Evolutionary conservation across 2,797 vertebrate genomes (phyloP).

Genomic region (Neosilurus mollespiculum): DNA sequence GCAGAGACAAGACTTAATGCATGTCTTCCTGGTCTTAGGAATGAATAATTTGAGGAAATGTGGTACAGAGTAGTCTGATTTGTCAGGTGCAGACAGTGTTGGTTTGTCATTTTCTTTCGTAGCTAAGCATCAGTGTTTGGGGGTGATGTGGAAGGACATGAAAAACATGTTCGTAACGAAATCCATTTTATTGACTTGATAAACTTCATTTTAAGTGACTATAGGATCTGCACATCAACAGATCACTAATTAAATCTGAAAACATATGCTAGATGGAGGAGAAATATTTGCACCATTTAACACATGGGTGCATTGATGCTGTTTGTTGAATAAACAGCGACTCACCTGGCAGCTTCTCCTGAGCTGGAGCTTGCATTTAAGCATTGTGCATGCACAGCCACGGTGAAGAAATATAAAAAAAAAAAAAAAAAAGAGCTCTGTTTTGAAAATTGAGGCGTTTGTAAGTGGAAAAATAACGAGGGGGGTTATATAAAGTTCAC

Average conservation of each 20-base stretch:
- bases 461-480: slow-evolving; percentile 55
- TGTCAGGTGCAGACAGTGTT: not conserved
- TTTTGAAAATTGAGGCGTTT: slow-evolving; percentile 57
- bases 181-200: not conserved
- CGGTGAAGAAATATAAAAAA: slow-evolving; percentile 45
- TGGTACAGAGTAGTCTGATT: not conserved
- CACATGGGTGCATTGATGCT: not conserved
- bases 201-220: not conserved
- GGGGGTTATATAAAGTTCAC: slow-evolving; percentile 63
- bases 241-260: slow-evolving; percentile 25
- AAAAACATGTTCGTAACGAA: not conserved
- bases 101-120: not conserved
- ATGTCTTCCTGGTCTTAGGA: not conserved
- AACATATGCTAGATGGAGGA: not conserved
- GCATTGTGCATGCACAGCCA: not conserved
- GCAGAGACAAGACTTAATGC: not conserved
- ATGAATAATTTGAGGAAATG: not conserved
- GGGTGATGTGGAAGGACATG: not conserved
- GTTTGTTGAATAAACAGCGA: slow-evolving; percentile 36
- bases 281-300: slow-evolving; percentile 17
- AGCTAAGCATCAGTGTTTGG: not conserved
- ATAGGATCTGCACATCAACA: slow-evolving; percentile 1
- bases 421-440: slow-evolving; percentile 44
- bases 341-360: slow-evolving; percentile 6
- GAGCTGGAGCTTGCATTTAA: not conserved